Percentiles rank a stretch among this genome's conserved stretches.
phyloP scores from a whole-genome alignment of 2,888 invertebrate genomes.

The Oligia strigilis region DNA sequence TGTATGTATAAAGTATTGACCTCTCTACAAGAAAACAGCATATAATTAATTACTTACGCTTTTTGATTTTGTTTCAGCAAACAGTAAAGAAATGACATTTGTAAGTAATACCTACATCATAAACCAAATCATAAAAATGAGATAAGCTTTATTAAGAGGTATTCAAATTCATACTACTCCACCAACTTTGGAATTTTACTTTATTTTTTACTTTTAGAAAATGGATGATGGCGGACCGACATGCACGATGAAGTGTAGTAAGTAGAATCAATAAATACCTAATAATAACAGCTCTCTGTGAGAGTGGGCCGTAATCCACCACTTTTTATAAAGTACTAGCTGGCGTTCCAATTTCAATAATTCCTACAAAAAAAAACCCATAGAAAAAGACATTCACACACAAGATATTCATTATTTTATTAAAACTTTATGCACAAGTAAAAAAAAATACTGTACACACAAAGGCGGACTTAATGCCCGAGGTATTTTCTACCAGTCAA shows the following conservation, averaged over 20 bases:
- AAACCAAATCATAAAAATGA: neutral
- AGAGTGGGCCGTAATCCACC: too few relatives aligned
- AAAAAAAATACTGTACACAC: too few relatives aligned
- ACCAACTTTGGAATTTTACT: neutral
- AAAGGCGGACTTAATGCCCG: too few relatives aligned
- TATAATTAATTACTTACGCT: neutral
- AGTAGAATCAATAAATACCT: neutral
- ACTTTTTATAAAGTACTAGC: too few relatives aligned
- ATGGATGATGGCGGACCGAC: neutral
- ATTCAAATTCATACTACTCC: neutral
- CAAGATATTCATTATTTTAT: too few relatives aligned
- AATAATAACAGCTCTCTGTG: too few relatives aligned
- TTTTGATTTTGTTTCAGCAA: conserved; percentile 29
- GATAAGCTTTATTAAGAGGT: neutral
- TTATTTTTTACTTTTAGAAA: conserved; percentile 7
- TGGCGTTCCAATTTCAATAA: too few relatives aligned
- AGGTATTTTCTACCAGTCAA: too few relatives aligned
- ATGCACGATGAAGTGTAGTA: conserved; percentile 18
- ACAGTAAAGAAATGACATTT: neutral
- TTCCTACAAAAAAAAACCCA: too few relatives aligned
- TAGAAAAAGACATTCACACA: too few relatives aligned
- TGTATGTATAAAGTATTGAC: too few relatives aligned
- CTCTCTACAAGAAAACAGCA: neutral
- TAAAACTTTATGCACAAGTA: too few relatives aligned
- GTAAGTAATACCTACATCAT: conserved; percentile 11